phyloP scores from a whole-genome alignment of 2,888 invertebrate species.

The Latheticus oryzae region DNA sequence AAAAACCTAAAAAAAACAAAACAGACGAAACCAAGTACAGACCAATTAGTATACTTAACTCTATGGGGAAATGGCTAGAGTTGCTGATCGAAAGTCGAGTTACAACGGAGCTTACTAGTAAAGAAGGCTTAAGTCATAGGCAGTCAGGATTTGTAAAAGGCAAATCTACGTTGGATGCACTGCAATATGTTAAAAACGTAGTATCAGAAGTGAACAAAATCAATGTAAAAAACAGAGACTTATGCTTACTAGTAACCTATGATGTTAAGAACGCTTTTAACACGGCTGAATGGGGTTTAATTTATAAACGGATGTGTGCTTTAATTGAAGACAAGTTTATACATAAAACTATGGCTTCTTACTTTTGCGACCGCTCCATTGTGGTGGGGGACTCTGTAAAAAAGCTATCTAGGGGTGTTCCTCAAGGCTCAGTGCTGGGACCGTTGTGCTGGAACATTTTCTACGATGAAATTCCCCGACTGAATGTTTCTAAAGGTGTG shows the following conservation, averaged over 20 bases:
- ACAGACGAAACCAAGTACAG: constrained; percentile 8
- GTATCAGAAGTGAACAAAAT: constrained; percentile 19
- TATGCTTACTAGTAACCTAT: constrained; percentile 34
- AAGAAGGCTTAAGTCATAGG: no score
- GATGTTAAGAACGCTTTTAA: constrained; percentile 44
- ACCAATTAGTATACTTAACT: constrained; percentile 5
- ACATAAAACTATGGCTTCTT: constrained; percentile 22
- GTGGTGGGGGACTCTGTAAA: no score
- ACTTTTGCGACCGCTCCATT: constrained; percentile 35
- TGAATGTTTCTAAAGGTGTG: constrained; percentile 6
- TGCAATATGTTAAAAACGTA: constrained; percentile 14
- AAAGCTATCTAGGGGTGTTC: constrained; percentile 22
- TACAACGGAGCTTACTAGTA: neutral
- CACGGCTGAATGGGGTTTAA: constrained; percentile 27
- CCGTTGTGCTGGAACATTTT: constrained; percentile 28
- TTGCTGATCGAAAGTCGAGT: neutral
- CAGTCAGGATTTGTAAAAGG: constrained; percentile 39
- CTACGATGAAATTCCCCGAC: constrained; percentile 15
- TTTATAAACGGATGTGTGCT: constrained; percentile 16
- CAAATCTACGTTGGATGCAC: constrained; percentile 31
- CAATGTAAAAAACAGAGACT: constrained; percentile 9
- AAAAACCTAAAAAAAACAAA: no score
- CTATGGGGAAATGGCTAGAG: constrained; percentile 9
- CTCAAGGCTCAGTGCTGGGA: constrained; percentile 32
- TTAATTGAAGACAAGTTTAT: constrained; percentile 17